Percentiles rank a stretch among this genome's conserved stretches.
Evolutionary conservation across 2,888 invertebrate species (phyloP).

Genomic region (Nymphalis c-album): DNA sequence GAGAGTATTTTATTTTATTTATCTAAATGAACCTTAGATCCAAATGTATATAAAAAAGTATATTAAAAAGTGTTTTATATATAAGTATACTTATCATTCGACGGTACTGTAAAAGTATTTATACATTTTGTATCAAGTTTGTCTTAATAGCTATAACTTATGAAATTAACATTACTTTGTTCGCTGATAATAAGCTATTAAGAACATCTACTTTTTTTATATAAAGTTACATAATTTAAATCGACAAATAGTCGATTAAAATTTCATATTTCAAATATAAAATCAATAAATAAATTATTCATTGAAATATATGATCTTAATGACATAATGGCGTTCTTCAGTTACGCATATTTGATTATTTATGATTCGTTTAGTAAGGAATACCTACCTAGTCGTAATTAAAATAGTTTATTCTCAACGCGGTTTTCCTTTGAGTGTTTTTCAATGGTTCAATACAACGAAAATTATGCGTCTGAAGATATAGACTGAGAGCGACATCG

Average conservation of each 20-base stretch:
- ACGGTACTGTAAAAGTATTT: not conserved
- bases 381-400: slow-evolving; percentile 60
- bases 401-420: slow-evolving; percentile 66
- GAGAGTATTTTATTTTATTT: no score
- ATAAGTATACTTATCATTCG: no score
- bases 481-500: slow-evolving; percentile 27
- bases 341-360: slow-evolving; percentile 57
- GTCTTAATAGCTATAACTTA: not conserved
- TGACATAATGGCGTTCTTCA: slow-evolving; percentile 46
- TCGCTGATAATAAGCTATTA: not conserved
- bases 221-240: not conserved
- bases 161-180: not conserved
- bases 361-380: slow-evolving; percentile 51
- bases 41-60: no score
- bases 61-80: no score
- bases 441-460: slow-evolving; percentile 56
- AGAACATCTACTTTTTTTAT: not conserved
- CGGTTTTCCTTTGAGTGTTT: slow-evolving; percentile 61
- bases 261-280: not conserved
- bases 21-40: no score
- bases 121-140: not conserved
- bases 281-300: slow-evolving; percentile 46
- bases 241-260: not conserved
- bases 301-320: slow-evolving; percentile 47
- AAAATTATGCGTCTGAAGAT: slow-evolving; percentile 40